Base-by-base conservation (phyloP, 23 tunicate species). In the Corella eumyota region DNA sequence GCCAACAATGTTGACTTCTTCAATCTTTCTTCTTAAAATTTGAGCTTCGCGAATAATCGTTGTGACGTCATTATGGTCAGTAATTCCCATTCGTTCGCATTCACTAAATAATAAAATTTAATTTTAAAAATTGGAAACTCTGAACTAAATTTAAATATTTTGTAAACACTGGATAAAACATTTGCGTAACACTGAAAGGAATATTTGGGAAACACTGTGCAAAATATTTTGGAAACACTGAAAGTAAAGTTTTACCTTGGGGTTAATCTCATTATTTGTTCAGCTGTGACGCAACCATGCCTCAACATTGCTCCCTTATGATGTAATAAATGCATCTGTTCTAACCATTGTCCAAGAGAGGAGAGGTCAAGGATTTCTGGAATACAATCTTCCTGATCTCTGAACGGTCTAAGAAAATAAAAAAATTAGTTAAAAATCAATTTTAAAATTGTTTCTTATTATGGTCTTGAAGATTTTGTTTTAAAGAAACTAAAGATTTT, bases 201-300 rank as follows among this genome's bases (percentile, higher is more conserved):
- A n/a, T n/a, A n/a, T n/a, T n/a, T n/a, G n/a, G n/a, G n/a, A n/a
- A n/a, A n/a, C n/a, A n/a, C n/a, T n/a, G n/a, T n/a, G n/a, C n/a
- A n/a, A n/a, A n/a, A n/a, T n/a, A n/a, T n/a, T n/a, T n/a, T n/a
- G n/a, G n/a, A n/a, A n/a, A n/a, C n/a, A n/a, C n/a, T n/a, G n/a
- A n/a, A n/a, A n/a, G n/a, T n/a, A n/a, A n/a, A n/a, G n/a, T n/a
- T n/a, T n/a, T n/a, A 88, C 96, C 75, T 62, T 23, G 65, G 26
- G n/a, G 68, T 65, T 11, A 88, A 38, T 30, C 77, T 60, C 65
- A 79, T 88, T 24, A 88, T 88, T 36, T 88, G 96, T 50, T 88
- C 96, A 9, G 88, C 96, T 22, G 96, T 88, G 6, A 79, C 87
- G 47, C 88, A 78, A 23, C 96, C 96, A 63, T 66, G 56, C 28